phyloP scores from a whole-genome alignment of 2,888 invertebrate genomes.

The Tachystola acroxantha region DNA sequence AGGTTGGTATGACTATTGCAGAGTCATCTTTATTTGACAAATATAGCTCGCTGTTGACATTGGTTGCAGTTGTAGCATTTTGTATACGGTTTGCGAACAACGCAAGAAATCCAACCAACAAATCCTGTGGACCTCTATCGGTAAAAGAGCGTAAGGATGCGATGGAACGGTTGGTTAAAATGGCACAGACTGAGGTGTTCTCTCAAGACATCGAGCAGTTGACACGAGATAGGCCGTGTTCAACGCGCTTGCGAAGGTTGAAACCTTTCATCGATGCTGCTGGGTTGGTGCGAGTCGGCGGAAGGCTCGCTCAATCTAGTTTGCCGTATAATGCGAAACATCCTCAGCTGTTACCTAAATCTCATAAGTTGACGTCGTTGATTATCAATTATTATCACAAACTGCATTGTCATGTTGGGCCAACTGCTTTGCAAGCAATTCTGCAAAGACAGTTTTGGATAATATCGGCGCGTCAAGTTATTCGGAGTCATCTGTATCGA shows the following conservation, averaged over 20 bases:
- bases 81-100: no score
- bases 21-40: no score
- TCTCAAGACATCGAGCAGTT: background rate
- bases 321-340: slow-evolving; percentile 4
- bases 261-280: slow-evolving; percentile 8
- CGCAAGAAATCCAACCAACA: no score
- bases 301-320: slow-evolving; percentile 4
- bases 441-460: background rate
- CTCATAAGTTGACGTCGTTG: slow-evolving; percentile 1
- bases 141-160: background rate
- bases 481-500: background rate
- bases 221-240: no score
- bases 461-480: background rate
- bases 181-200: background rate
- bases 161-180: background rate
- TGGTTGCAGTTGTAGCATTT: no score
- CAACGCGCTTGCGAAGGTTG: background rate
- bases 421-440: slow-evolving; percentile 7
- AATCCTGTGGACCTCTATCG: background rate
- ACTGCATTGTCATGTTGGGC: slow-evolving; percentile 8
- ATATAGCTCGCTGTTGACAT: no score
- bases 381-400: slow-evolving; percentile 10
- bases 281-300: slow-evolving; percentile 8
- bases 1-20: background rate
- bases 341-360: slow-evolving; percentile 3